These are phyloP conservation scores for Bombus polaris DNA, from an alignment of 1,140 invertebrate species.

Conservation along the genomic window DNA sequence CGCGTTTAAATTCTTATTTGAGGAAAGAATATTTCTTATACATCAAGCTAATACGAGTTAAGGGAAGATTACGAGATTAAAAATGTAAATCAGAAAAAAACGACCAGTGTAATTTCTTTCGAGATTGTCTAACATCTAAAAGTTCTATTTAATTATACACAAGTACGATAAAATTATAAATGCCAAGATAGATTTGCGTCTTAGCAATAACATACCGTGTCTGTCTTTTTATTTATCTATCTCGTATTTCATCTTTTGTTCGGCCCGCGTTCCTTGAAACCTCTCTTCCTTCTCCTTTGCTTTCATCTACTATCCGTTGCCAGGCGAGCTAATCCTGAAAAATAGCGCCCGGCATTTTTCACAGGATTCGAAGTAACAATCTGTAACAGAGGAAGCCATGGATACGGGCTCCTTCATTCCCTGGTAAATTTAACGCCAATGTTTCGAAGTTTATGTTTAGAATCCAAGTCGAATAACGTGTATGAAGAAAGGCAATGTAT, in stretches of 20 bases:
- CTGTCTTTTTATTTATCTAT: constrained; percentile 36
- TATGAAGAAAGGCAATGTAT: not conserved
- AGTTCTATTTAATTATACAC: not conserved
- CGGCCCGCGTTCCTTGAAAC: constrained; percentile 7
- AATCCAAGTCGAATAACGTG: not conserved
- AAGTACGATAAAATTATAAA: constrained; percentile 3
- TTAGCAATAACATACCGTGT: constrained; percentile 7
- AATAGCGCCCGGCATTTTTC: constrained; percentile 75
- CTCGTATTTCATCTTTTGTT: constrained; percentile 38
- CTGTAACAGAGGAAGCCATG: constrained; percentile 51
- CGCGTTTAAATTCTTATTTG: not conserved
- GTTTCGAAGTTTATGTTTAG: not conserved
- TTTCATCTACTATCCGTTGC: constrained; percentile 32
- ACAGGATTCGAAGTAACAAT: constrained; percentile 73
- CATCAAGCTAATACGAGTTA: not conserved
- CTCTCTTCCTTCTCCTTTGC: constrained; percentile 1
- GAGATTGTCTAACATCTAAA: not conserved
- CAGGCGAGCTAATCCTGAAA: constrained; percentile 76
- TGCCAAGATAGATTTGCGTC: constrained; percentile 1
- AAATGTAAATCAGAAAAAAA: no score
- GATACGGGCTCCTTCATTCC: not conserved
- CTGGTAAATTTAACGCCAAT: not conserved
- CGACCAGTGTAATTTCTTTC: not conserved
- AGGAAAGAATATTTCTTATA: not conserved
- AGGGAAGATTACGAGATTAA: not conserved